Conservation (phyloP, 1,140 invertebrate genomes). For the Drosophila baimaii region DNA sequence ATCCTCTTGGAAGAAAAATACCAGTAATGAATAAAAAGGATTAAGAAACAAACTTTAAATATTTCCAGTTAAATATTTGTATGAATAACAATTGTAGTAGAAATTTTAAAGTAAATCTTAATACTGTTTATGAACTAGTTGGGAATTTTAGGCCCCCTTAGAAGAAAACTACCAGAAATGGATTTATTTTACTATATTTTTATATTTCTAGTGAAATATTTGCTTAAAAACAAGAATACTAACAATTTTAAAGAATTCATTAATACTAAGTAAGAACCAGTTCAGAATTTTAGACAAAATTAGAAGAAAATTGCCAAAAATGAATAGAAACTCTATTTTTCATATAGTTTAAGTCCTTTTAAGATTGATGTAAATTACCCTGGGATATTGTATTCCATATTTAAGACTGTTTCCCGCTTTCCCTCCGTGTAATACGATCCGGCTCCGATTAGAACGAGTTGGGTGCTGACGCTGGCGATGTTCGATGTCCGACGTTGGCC, state of each 20-base stretch:
- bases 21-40: too few relatives aligned
- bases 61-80: too few relatives aligned
- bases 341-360: too few relatives aligned
- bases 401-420: not conserved
- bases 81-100: too few relatives aligned
- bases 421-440: slow-evolving; percentile 22
- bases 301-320: not conserved
- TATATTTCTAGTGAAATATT: not conserved
- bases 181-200: too few relatives aligned
- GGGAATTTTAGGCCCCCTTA: not conserved
- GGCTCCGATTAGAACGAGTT: slow-evolving; percentile 52
- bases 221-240: not conserved
- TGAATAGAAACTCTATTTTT: too few relatives aligned
- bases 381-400: too few relatives aligned
- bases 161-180: too few relatives aligned
- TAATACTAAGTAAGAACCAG: not conserved
- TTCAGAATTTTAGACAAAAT: not conserved
- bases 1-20: not conserved
- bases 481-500: slow-evolving; percentile 13
- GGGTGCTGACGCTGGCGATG: slow-evolving; percentile 28
- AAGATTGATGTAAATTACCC: not conserved
- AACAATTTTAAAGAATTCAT: not conserved
- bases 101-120: not conserved
- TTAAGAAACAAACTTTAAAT: too few relatives aligned
- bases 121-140: not conserved